Percentiles rank a stretch among this genome's conserved stretches.
Conservation (phyloP, 1,140 invertebrate genomes). For the Drosophila sulfurigaster region DNA sequence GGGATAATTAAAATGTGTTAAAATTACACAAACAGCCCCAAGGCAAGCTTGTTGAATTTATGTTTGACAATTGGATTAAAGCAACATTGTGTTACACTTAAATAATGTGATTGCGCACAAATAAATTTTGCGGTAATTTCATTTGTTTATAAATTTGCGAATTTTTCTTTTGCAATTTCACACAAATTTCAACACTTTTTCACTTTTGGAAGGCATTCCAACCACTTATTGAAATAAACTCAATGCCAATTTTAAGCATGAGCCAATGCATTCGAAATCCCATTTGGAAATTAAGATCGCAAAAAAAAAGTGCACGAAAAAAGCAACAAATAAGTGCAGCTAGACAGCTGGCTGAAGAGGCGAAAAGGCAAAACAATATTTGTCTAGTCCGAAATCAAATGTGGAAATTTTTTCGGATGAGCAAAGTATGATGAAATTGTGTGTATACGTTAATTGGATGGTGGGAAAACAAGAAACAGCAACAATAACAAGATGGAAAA, state of each 20-base stretch:
- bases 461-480: slow-evolving; percentile 2
- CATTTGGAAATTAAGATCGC: slow-evolving; percentile 58
- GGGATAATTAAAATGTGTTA: neutral
- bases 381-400: slow-evolving; percentile 40
- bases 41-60: neutral
- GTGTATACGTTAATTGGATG: slow-evolving; percentile 21
- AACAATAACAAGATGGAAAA: neutral
- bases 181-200: neutral
- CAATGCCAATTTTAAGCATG: slow-evolving; percentile 73
- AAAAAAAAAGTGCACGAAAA: slow-evolving; percentile 25
- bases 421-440: slow-evolving; percentile 25
- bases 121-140: neutral
- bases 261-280: slow-evolving; percentile 61
- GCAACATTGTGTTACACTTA: neutral
- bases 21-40: neutral
- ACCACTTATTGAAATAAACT: slow-evolving; percentile 1
- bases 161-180: neutral
- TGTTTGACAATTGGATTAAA: neutral
- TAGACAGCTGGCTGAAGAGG: slow-evolving; percentile 32
- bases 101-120: neutral
- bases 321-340: slow-evolving; percentile 42
- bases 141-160: neutral
- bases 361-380: slow-evolving; percentile 1
- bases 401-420: slow-evolving; percentile 34
- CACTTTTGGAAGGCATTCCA: neutral